Conservation (phyloP, 1,140 invertebrate species). For the Plectrocnemia conspersa region DNA sequence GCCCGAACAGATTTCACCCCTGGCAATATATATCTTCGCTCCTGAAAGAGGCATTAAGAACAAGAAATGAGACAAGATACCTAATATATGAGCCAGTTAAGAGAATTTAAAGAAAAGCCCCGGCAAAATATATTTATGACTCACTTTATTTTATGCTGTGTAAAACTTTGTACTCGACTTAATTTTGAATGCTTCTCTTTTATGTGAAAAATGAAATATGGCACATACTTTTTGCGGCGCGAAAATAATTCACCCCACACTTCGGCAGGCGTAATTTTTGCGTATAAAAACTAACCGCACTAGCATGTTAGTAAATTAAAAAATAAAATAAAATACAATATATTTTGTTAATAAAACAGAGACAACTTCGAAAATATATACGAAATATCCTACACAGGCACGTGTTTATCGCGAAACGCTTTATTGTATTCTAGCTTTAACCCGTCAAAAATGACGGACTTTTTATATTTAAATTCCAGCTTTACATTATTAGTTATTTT, state of each 20-base stretch:
- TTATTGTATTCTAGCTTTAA: too few relatives aligned
- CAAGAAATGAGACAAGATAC: conserved; percentile 37
- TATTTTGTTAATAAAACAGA: too few relatives aligned
- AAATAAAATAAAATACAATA: too few relatives aligned
- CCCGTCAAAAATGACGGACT: too few relatives aligned
- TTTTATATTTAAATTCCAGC: too few relatives aligned
- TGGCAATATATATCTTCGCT: conserved; percentile 32
- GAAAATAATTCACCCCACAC: conserved; percentile 32
- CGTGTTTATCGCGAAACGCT: too few relatives aligned
- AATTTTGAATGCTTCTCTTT: conserved; percentile 34
- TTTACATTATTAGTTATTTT: too few relatives aligned
- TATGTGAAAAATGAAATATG: conserved; percentile 35
- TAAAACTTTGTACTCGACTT: conserved; percentile 37
- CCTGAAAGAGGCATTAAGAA: conserved; percentile 37
- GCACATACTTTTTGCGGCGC: conserved; percentile 29
- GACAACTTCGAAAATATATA: too few relatives aligned
- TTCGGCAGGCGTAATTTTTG: conserved; percentile 32
- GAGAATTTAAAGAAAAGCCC: conserved; percentile 37
- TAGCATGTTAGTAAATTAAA: too few relatives aligned
- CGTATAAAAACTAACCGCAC: too few relatives aligned
- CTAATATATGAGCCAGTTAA: conserved; percentile 37
- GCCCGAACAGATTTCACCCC: conserved; percentile 32
- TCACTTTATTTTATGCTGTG: conserved; percentile 37
- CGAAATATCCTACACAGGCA: too few relatives aligned
- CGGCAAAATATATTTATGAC: conserved; percentile 37